phyloP scores from a whole-genome alignment of 2,113 vertebrate genomes.

The Taurulus bubalis region DNA sequence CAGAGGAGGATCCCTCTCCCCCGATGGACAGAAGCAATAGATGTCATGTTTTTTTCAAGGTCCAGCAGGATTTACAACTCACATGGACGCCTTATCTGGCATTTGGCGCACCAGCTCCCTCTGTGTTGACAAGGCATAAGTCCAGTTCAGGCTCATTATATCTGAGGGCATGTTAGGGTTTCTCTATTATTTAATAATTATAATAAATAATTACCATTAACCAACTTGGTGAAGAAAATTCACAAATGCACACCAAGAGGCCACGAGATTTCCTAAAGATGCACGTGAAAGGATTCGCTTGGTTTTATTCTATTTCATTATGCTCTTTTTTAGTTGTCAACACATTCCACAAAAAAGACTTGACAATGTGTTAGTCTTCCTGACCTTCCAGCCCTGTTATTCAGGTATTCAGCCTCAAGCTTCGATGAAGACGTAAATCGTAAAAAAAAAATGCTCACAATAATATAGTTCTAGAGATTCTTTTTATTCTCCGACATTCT shows the following conservation, averaged over 20 bases:
- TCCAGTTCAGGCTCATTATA: slow-evolving; percentile 18
- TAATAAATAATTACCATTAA: too few species aligned
- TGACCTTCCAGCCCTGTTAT: too few species aligned
- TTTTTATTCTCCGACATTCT: too few species aligned
- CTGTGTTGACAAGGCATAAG: slow-evolving; percentile 33
- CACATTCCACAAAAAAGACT: background rate
- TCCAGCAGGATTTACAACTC: background rate
- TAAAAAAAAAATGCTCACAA: too few species aligned
- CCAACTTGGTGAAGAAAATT: background rate
- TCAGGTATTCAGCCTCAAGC: too few species aligned
- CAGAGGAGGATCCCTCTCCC: too few species aligned
- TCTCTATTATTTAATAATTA: background rate
- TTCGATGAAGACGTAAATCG: background rate
- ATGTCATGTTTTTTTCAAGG: too few species aligned
- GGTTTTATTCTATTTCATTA: background rate
- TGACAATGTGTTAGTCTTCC: background rate
- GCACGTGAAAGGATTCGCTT: background rate
- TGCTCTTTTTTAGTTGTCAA: too few species aligned
- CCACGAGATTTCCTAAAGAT: background rate
- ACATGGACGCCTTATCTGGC: background rate
- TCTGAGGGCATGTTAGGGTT: background rate
- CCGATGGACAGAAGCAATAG: too few species aligned
- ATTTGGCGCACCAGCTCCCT: background rate
- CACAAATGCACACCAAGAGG: background rate
- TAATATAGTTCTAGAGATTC: too few species aligned